Conservation (phyloP, 2,113 vertebrate species). For the Equus quagga region DNA sequence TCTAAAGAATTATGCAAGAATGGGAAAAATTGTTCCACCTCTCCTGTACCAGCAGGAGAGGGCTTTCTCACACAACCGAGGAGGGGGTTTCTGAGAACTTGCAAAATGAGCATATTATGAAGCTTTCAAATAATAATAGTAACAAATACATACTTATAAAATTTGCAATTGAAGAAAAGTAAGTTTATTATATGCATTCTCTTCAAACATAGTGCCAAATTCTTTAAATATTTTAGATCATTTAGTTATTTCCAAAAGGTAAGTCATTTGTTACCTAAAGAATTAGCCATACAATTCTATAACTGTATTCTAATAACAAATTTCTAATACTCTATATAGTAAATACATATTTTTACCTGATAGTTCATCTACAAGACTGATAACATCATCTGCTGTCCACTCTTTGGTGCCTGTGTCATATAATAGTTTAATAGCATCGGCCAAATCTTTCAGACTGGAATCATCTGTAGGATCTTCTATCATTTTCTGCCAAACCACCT, state of each 20-base stretch:
- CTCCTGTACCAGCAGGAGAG: not conserved
- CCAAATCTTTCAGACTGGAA: conserved; percentile 89
- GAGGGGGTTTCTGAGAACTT: conserved; percentile 31
- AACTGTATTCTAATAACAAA: conserved; percentile 24
- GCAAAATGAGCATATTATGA: conserved; percentile 31
- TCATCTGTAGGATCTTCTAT: conserved; percentile 88
- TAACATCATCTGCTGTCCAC: conserved; percentile 90
- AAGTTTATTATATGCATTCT: not conserved
- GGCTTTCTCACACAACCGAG: not conserved
- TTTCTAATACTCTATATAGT: conserved; percentile 27
- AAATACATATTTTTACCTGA: conserved; percentile 87
- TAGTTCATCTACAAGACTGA: conserved; percentile 93
- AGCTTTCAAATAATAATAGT: conserved; percentile 38
- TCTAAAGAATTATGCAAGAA: not conserved
- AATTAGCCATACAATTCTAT: conserved; percentile 13
- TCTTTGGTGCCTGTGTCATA: conserved; percentile 87
- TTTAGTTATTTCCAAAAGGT: conserved; percentile 16
- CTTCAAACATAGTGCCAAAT: conserved; percentile 39
- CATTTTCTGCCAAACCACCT: conserved; percentile 92
- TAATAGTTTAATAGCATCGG: conserved; percentile 90
- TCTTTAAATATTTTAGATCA: conserved; percentile 27
- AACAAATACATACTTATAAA: conserved; percentile 43
- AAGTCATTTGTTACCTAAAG: conserved; percentile 26
- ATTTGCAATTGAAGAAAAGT: conserved; percentile 37
- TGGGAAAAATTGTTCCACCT: not conserved